Base-by-base conservation (phyloP, 37 sponge, comb jelly and placozoan species). In the Eunapius fragilis region DNA sequence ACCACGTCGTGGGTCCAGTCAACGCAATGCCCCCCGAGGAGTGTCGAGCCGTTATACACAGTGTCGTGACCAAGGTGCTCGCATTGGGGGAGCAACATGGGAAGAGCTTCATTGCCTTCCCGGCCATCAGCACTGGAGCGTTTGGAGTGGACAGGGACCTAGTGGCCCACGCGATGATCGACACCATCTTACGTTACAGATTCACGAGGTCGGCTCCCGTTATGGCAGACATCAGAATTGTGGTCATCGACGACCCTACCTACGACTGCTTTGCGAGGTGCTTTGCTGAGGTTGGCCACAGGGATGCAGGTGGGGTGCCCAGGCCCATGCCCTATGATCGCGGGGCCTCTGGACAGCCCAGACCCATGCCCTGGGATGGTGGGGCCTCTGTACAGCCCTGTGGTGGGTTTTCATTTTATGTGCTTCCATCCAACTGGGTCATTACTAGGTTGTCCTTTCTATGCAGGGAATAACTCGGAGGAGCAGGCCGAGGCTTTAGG, bases 71-170 rank as follows among this genome's bases (percentile, higher is more conserved):
- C 19, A 86, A 83, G 25, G 26, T 67, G n/a, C 77, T 91, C 24
- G 0, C 22, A 4, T 25, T n/a, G 13, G 89, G 92, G 30, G 84
- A 89, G 68, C 31, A 79, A 30, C 26, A 38, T 14, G 76, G 79
- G 5, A 70, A 35, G 3, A 67, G 24, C 3, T 95, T 90, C 25
- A 83, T 95, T 25, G 89, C 90, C 23, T 27, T 95, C 34, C 95
- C 95, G 45, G 89, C 91, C 13, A 79, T 95, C 58, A 90, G 95
- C 50, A 83, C 90, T 25, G 95, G 95, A 19, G 87, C 89, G 24
- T 95, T 82, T 84, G 92, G 85, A 24, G 93, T 95, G 38, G 58
- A 58, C 22, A 85, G 77, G 26, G 78, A 77, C 25, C 85, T 85
- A 10, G 85, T 85, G 22, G 85, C 85, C 13, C 69, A 31, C 24